Evolutionary conservation across 2,888 invertebrate species (phyloP), one percentile per base, ranked within the genome.

Genomic region (Antheraea assamensis): DNA sequence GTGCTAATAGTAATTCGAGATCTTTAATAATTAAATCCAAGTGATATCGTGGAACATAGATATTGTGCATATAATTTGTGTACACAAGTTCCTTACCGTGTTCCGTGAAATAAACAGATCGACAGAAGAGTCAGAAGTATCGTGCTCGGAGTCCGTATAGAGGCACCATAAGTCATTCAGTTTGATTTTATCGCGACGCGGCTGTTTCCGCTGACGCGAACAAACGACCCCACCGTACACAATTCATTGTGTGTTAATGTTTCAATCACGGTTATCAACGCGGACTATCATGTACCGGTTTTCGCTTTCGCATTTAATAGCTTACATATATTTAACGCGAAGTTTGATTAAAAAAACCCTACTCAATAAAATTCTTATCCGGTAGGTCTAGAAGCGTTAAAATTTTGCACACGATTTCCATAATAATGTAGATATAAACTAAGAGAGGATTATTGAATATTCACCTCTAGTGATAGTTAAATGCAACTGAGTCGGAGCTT

Each of bases 181-280:
- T 64, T 30, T 30, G 61, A 64, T 64, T 30, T 64, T 64, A 64
- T 64, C 61, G 61, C 61, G 17, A 30, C 61, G 61, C 27, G 17
- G 61, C 30, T 64, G 61, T 64, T 64, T 64, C 61, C 61, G 61
- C 30, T 64, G 61, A 64, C 61, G 61, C 30, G 10, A 30, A 64
- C 61, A 64, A 64, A 64, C 61, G 61, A 64, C 61, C 61, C 27
- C 27, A 64, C 61, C 27, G 27, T 27, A 15, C 8, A 58, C 30
- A 17, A 30, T 64, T 64, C 61, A 64, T 64, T 64, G 61, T 64
- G 30, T 64, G 61, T 64, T 64, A 64, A 64, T 64, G 61, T 30
- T 30, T 64, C 61, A 30, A 64, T 64, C 27, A 64, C 15, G 15
- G 27, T 64, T 64, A 64, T 58, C 58, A 58, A 24, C 24, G 24